Conservation (phyloP, 2,888 invertebrate genomes). For the Kuschelorhynchus macadamiae region DNA sequence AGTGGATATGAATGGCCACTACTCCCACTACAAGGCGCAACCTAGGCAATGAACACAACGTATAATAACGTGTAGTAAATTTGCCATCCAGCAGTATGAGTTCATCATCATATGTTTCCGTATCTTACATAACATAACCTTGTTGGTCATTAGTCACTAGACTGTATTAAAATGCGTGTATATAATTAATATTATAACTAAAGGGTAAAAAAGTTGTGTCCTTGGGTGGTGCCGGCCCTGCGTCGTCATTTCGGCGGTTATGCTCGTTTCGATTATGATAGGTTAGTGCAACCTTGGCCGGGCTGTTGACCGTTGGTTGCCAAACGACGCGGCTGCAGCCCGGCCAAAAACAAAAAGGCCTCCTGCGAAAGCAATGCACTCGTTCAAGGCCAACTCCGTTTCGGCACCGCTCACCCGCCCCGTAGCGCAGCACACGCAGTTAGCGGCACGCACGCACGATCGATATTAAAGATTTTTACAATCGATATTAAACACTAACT, state of each 20-base stretch:
- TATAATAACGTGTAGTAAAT: too few relatives aligned
- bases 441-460: conserved; percentile 16
- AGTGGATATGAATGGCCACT: too few relatives aligned
- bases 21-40: too few relatives aligned
- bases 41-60: too few relatives aligned
- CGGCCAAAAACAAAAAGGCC: conserved; percentile 69
- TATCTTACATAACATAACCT: too few relatives aligned
- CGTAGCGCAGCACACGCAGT: conserved; percentile 24
- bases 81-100: too few relatives aligned
- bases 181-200: too few relatives aligned
- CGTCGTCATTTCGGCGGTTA: conserved; percentile 56
- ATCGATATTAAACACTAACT: too few relatives aligned
- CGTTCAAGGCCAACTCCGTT: conserved; percentile 70
- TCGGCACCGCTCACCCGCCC: conserved; percentile 61
- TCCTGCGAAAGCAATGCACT: conserved; percentile 68
- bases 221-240: conserved; percentile 54
- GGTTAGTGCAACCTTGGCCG: conserved; percentile 68
- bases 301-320: conserved; percentile 69
- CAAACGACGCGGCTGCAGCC: conserved; percentile 61
- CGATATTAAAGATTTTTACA: conserved; percentile 37
- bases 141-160: too few relatives aligned
- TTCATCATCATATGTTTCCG: too few relatives aligned
- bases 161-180: too few relatives aligned
- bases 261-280: conserved; percentile 67
- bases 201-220: conserved; percentile 19